Evolutionary conservation across 2,797 vertebrate genomes (phyloP).

Genomic region (Taeniopygia guttata): DNA sequence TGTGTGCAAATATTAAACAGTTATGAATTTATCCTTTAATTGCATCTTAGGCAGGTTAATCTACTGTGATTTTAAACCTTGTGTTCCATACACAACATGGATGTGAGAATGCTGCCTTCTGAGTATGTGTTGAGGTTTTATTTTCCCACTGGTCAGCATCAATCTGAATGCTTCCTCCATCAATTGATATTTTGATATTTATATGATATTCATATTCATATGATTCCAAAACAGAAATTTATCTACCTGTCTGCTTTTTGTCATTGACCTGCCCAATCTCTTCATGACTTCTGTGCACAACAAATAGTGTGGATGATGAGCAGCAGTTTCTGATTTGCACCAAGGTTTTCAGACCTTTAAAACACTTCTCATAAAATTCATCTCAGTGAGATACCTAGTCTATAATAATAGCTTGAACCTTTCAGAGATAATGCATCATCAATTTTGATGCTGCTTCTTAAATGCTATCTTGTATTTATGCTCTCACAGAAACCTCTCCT

Average conservation of each 20-base stretch:
- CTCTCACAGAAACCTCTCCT: neutral
- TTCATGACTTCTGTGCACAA: neutral
- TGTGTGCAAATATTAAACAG: neutral
- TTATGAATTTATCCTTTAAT: neutral
- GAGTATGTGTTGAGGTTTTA: accelerated
- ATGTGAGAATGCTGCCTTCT: neutral
- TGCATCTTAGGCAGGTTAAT: neutral
- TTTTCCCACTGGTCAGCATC: neutral
- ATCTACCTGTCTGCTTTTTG: neutral
- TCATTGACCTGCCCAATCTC: neutral
- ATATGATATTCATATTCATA: neutral
- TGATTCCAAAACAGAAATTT: neutral
- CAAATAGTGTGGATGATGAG: neutral
- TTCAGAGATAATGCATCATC: neutral
- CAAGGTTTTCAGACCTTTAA: neutral
- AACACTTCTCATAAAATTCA: neutral
- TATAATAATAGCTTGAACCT: neutral
- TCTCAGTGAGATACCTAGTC: neutral
- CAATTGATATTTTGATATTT: neutral
- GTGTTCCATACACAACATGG: neutral
- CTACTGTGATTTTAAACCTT: neutral
- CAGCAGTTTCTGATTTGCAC: neutral
- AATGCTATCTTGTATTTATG: neutral
- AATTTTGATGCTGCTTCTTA: neutral
- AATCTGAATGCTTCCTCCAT: neutral